These are phyloP conservation scores for Saguinus midas DNA, from an alignment of 2,113 vertebrate genomes.

Conservation along the genomic window DNA sequence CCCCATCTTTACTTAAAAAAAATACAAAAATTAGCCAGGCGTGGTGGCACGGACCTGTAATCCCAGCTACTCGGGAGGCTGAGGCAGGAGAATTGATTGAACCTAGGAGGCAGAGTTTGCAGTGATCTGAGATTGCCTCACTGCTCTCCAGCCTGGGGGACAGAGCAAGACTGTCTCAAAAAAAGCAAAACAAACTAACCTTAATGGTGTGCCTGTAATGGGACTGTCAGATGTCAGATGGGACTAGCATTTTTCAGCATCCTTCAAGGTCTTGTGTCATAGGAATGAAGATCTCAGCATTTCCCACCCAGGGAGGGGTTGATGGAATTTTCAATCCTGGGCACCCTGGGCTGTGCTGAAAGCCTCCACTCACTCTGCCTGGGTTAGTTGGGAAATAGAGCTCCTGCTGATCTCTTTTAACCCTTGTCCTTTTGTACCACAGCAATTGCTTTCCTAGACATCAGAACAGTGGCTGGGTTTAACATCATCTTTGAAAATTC, in stretches of 20 bases:
- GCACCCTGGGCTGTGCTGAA: background rate
- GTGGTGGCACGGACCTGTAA: accelerated
- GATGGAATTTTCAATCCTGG: background rate
- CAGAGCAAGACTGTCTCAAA: too few species aligned
- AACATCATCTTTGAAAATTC: constrained; percentile 44
- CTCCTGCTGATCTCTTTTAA: background rate
- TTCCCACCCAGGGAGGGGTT: background rate
- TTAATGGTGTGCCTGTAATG: background rate
- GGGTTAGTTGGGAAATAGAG: background rate
- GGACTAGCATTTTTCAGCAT: background rate
- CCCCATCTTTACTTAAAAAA: too few species aligned
- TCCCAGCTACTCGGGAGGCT: too few species aligned
- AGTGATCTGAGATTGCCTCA: too few species aligned
- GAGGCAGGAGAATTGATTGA: too few species aligned
- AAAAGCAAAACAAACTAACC: too few species aligned
- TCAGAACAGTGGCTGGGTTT: constrained; percentile 6
- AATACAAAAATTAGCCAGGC: too few species aligned
- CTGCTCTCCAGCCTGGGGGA: too few species aligned
- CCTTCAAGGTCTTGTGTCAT: background rate
- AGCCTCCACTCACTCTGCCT: accelerated
- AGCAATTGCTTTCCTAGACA: background rate
- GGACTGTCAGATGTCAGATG: too few species aligned
- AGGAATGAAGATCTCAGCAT: background rate
- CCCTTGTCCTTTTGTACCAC: accelerated
- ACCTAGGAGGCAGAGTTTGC: too few species aligned